Conservation (phyloP, 2,888 invertebrate genomes). For the Unio delphinus region DNA sequence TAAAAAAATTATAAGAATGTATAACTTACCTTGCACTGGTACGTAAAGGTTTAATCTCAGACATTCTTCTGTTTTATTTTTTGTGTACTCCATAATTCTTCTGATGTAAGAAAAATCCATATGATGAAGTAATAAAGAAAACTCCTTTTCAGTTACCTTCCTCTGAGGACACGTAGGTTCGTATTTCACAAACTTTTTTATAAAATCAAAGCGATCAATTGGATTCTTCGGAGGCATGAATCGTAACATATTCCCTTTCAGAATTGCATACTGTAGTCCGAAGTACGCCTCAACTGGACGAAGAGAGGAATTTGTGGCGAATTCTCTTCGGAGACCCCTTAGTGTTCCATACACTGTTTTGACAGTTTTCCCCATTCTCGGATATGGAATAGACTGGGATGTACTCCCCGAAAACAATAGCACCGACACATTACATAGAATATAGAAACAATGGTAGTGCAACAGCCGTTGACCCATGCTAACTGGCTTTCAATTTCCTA, state of each 20-base stretch:
- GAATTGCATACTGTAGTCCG: slow-evolving; percentile 93
- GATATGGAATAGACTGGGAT: no score
- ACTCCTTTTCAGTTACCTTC: slow-evolving; percentile 83
- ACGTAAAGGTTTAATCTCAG: slow-evolving; percentile 96
- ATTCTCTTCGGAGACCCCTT: no score
- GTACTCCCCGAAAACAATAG: no score
- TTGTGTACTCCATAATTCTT: slow-evolving; percentile 79
- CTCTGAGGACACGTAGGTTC: slow-evolving; percentile 92
- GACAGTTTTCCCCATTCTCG: no score
- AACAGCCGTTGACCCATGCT: no score
- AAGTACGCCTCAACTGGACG: slow-evolving; percentile 86
- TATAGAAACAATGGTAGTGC: no score
- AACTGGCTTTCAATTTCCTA: no score
- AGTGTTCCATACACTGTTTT: no score
- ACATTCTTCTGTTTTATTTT: slow-evolving; percentile 97
- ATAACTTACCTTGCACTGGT: slow-evolving; percentile 87
- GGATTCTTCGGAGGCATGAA: slow-evolving; percentile 97
- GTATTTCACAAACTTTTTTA: slow-evolving; percentile 78
- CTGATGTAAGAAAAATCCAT: slow-evolving; percentile 91
- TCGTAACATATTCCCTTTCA: slow-evolving; percentile 88
- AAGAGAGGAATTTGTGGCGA: slow-evolving; percentile 13
- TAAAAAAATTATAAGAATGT: no score
- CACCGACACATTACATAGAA: no score
- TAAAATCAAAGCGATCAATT: slow-evolving; percentile 86
- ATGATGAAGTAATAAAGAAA: slow-evolving; percentile 81